Base-by-base conservation (phyloP, 2,113 vertebrate genomes). In the Balaenoptera acutorostrata region DNA sequence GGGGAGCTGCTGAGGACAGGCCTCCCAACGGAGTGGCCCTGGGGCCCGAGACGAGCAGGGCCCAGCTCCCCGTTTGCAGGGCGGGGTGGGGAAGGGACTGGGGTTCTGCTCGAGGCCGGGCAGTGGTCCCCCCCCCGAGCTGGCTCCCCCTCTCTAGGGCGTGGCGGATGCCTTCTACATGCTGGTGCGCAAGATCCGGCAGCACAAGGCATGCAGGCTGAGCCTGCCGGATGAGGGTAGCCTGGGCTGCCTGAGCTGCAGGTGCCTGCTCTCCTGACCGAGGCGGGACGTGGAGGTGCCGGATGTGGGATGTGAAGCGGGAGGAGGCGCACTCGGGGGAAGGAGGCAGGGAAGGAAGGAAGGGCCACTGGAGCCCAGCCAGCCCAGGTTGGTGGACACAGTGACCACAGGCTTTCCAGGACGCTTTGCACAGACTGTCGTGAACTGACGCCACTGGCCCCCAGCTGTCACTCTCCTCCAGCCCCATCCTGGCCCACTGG, bases 111-210 rank as follows among this genome's bases (percentile, higher is more conserved):
- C 21, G 41, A n/a, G 81, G 13, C 17, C 1, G 2, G 69, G 23
- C 8, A 5, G 63, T 78, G 21, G 41, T 36, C 6, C 49, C 6
- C 49, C 6, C 36, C 6, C n/a, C 6, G 71, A 96, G n/a, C 46
- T 15, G 5, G 31, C 13, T 15, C 49, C 49, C 49, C 17, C 14
- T 52, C 15, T 15, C 49, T 52, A 52, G 14, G 49, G 49, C 49
- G 0, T 52, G 49, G 49, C 5, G 49, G 49, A 52, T 13, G 99
- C 99, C 29, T 99, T 99, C 98, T 99, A 99, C 98, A 99, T 99
- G 13, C 98, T 99, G 98, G 99, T 99, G 92, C 98, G 99, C 41
- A 99, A 99, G 98, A 99, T 99, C 90, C 99, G 99, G 77, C 99
- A 99, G 98, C 99, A 99, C 96, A 99, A 99, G 96, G 98, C 99